Conservation (phyloP, 2,797 vertebrate genomes). For the Antennarius maculatus region DNA sequence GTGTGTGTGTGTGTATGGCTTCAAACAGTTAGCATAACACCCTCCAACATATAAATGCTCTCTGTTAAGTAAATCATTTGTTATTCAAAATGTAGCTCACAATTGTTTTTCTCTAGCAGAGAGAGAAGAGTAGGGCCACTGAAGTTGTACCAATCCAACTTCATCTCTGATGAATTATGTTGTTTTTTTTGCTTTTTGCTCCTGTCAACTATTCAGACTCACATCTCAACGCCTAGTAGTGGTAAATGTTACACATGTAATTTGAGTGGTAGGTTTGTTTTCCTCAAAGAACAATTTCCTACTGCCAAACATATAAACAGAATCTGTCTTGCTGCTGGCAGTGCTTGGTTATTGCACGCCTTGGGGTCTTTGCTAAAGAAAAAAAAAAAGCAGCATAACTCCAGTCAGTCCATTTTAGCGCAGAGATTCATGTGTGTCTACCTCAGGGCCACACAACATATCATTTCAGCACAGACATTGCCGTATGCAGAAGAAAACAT, state of each 20-base stretch:
- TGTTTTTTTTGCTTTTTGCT: conserved; percentile 13
- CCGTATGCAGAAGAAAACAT: too few relatives aligned
- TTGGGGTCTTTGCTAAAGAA: not conserved
- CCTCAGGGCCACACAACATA: too few relatives aligned
- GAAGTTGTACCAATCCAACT: conserved; percentile 1
- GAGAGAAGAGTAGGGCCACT: not conserved
- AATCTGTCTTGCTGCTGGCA: conserved; percentile 1
- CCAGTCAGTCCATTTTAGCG: not conserved
- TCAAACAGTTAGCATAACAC: conserved; percentile 34
- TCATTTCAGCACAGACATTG: too few relatives aligned
- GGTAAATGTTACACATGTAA: not conserved
- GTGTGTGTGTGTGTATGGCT: conserved; percentile 33
- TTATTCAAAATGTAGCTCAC: conserved; percentile 37
- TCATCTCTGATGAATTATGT: not conserved
- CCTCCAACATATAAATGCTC: conserved; percentile 25
- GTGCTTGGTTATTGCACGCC: conserved; percentile 9
- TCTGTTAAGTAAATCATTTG: conserved; percentile 41
- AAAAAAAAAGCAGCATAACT: conserved; percentile 16
- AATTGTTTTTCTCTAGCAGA: conserved; percentile 30
- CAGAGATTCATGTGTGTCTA: not conserved
- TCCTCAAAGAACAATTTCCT: not conserved
- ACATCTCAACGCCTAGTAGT: not conserved
- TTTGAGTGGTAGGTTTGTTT: not conserved
- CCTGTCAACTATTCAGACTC: not conserved
- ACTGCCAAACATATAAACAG: not conserved